Base-by-base conservation (phyloP, 2,888 invertebrate genomes). In the Gryllus longicercus region DNA sequence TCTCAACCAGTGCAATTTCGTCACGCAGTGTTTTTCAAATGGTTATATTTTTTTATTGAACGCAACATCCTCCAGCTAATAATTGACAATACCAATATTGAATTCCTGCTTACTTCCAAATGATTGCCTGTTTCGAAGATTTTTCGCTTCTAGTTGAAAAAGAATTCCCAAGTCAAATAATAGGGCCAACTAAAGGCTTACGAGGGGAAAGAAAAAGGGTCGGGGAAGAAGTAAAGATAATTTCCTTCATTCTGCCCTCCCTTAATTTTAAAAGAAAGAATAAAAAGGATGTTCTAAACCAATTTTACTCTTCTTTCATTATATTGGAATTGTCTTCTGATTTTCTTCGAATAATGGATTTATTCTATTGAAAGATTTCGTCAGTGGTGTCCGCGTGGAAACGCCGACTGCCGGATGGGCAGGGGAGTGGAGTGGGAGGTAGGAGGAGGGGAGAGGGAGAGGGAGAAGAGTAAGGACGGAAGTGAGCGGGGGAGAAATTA, bases 161-260 rank as follows among this genome's bases (percentile, higher is more conserved):
- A 63, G 63, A 63, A 63, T 63, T 50, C 77, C 50, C 11, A 81
- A 78, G 78, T 80, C 76, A 79, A 82, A 81, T 82, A 80, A 81
- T 80, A 80, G 77, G 80, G 80, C 80, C 81, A 81, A 81, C 81
- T 80, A 81, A 80, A 63, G 63, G 63, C 63, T 63, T 63, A 63
- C 63, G 78, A 79, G 50, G 80, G 74, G 79, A 78, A 75, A 21
- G 16, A 76, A 78, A 77, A 76, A 74, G 63, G 50, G 18, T 51
- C 11, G 51, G 76, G 51, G 79, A 50, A 78, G 74, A 63, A 77
- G 79, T 75, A 74, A 75, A 77, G 79, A 80, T 80, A 80, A 80
- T 81, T 82, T 82, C 82, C 81, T 81, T 74, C 75, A 80, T 81
- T 81, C 82, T 78, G 78, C 79, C 75, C 81, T 76, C 82, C 81